These are phyloP conservation scores for Hormaphis cornu DNA, from an alignment of 1,140 invertebrate species.

Conservation along the genomic window DNA sequence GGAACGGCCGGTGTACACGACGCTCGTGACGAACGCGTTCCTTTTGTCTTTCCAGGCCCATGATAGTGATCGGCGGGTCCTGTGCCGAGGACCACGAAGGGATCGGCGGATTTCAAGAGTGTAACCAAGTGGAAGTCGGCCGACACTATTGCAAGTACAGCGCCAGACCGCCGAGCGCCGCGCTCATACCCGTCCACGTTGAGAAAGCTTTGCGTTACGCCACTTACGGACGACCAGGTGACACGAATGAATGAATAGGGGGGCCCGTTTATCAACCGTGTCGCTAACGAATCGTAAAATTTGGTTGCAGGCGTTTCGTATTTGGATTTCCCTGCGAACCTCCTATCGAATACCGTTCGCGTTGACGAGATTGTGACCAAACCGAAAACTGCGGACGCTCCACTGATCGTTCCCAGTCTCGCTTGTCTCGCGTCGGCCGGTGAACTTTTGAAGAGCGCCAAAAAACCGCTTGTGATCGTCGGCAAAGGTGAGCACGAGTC, in stretches of 20 bases:
- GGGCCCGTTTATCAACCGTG: too few relatives aligned
- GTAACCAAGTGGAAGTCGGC: slow-evolving; percentile 75
- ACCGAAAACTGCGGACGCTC: slow-evolving; percentile 48
- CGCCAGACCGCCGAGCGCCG: slow-evolving; percentile 68
- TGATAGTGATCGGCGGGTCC: slow-evolving; percentile 83
- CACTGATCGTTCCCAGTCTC: slow-evolving; percentile 58
- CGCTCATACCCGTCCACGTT: slow-evolving; percentile 78
- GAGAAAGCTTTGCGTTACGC: slow-evolving; percentile 81
- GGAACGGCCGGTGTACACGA: too few relatives aligned
- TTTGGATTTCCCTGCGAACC: slow-evolving; percentile 80
- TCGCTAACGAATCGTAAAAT: too few relatives aligned
- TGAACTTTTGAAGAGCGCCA: slow-evolving; percentile 56
- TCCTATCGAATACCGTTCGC: slow-evolving; percentile 46
- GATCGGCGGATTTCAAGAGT: slow-evolving; percentile 93
- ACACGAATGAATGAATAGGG: too few relatives aligned
- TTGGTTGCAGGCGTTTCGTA: slow-evolving; percentile 59
- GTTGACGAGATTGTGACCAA: background rate
- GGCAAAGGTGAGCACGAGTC: slow-evolving; percentile 72
- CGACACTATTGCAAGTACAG: slow-evolving; percentile 83
- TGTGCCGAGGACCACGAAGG: slow-evolving; percentile 84
- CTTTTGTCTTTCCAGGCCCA: slow-evolving; percentile 51
- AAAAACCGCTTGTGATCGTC: slow-evolving; percentile 78
- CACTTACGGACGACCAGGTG: slow-evolving; percentile 75
- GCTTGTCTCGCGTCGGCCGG: slow-evolving; percentile 57
- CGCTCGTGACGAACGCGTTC: too few relatives aligned